Evolutionary conservation across 2,797 vertebrate species (phyloP), one percentile per base, ranked within the genome.

Genomic region (Fundulus diaphanus): DNA sequence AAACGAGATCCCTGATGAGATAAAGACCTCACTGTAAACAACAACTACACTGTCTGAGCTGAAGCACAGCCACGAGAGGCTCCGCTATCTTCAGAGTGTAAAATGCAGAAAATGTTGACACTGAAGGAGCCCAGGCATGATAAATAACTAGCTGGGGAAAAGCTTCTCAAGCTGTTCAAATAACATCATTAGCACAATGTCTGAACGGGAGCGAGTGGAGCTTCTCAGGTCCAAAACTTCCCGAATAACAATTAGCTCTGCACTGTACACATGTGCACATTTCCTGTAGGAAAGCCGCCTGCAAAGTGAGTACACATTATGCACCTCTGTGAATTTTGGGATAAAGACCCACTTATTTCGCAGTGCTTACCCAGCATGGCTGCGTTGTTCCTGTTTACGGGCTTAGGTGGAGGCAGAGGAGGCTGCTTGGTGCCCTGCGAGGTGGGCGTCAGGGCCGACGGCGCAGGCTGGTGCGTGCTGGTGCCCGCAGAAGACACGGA

Each of bases 341-440:
- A 79, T 65, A 16, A 44, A 3, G 29, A 15, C 3, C 22, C 44
- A 11, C 7, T 70, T 74, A 46, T 37, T 59, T 27, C 33, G 69
- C 71, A 93, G 65, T 79, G 94, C 97, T 96, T 89, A 99, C 98
- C 97, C 87, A 98, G 92, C 78, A 98, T 91, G 59, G 92, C 69
- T 51, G 94, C 95, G 88, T 96, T 98, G 70, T 95, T 95, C 88
- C 98, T 96, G 92, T 97, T 98, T 87, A 95, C 59, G 0, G 98
- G 98, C 78, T 99, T 99, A 83, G 98, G 98, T 22, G 98, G 98
- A 51, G 98, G 98, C 48, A 96, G 0, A 0, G 98, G 98, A 2
- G 98, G 97, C 83, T 98, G 98, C 87, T 98, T 99, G 89, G 92
- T 79, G 82, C 84, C 91, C 78, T 94, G 95, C 81, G 91, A 82